A percentile compares a stretch with the other conserved stretches of the same genome.
phyloP scores from a whole-genome alignment of 2,888 invertebrate species.

The Drosophila pseudotakahashii region DNA sequence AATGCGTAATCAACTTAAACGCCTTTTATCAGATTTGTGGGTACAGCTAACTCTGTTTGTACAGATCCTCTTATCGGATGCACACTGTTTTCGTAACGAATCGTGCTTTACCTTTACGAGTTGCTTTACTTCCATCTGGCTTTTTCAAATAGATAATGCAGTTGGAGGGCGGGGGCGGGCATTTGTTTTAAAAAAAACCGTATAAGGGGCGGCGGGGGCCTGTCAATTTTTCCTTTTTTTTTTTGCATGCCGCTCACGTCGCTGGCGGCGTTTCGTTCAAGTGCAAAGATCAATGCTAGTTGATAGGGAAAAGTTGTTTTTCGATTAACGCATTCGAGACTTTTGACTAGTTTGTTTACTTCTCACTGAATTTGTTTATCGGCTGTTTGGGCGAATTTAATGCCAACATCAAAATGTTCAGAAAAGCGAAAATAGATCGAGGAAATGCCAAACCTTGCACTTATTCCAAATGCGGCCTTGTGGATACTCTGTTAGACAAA shows the following conservation, averaged over 20 bases:
- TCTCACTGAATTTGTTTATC: slow-evolving; percentile 53
- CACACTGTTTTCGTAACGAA: slow-evolving; percentile 11
- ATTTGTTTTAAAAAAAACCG: slow-evolving; percentile 10
- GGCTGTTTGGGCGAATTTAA: slow-evolving; percentile 30
- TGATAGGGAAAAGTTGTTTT: slow-evolving; percentile 51
- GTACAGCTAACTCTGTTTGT: too few species aligned
- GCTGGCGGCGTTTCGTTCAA: slow-evolving; percentile 31
- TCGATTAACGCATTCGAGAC: slow-evolving; percentile 31
- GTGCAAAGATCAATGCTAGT: slow-evolving; percentile 60
- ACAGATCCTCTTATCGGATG: background rate
- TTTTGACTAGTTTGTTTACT: slow-evolving; percentile 59
- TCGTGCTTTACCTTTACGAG: slow-evolving; percentile 26
- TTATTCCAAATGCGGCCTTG: background rate
- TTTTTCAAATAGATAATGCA: slow-evolving; percentile 16
- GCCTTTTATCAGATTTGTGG: background rate
- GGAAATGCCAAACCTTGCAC: slow-evolving; percentile 4
- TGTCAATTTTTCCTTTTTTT: slow-evolving; percentile 10
- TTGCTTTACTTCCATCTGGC: slow-evolving; percentile 7
- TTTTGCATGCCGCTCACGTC: slow-evolving; percentile 30
- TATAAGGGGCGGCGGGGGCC: slow-evolving; percentile 5
- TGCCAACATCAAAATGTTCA: slow-evolving; percentile 24
- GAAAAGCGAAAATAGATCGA: slow-evolving; percentile 1
- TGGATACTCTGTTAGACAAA: too few species aligned
- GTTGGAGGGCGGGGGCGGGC: slow-evolving; percentile 10
- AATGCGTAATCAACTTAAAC: too few species aligned